Evolutionary conservation across 1,140 invertebrate genomes (phyloP).

Genomic region (Idris sp.): DNA sequence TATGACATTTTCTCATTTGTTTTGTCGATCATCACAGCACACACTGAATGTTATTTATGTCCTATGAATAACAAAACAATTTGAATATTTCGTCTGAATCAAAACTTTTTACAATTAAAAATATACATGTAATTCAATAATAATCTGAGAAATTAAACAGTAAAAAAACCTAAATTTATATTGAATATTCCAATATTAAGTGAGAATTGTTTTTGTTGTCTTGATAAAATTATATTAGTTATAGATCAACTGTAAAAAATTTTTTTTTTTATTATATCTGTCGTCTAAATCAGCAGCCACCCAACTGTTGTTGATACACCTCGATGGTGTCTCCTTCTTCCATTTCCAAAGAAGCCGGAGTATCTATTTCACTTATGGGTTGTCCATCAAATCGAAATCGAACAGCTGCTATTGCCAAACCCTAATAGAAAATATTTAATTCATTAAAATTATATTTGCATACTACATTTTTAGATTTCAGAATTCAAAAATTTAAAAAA

Average conservation of each 20-base stretch:
- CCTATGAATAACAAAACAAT: constrained; percentile 7
- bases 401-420: constrained; percentile 90
- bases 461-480: no score
- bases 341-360: constrained; percentile 93
- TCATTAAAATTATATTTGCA: no score
- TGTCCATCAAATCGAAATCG: constrained; percentile 96
- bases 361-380: constrained; percentile 95
- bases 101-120: constrained; percentile 18
- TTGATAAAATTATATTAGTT: constrained; percentile 22
- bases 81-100: constrained; percentile 40
- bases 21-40: no score
- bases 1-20: no score
- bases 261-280: constrained; percentile 9
- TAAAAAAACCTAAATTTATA: constrained; percentile 4
- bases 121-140: no score
- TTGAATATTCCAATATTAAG: constrained; percentile 2
- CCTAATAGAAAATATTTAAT: constrained; percentile 77
- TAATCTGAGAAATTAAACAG: no score
- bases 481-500: no score
- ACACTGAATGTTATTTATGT: constrained; percentile 3
- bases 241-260: constrained; percentile 27
- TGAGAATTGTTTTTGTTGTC: constrained; percentile 35
- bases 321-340: constrained; percentile 97
- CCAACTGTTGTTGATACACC: constrained; percentile 95
- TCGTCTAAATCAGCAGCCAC: constrained; percentile 40